These are phyloP conservation scores for Lymantria dispar DNA, from an alignment of 2,888 invertebrate species.

Conservation along the genomic window DNA sequence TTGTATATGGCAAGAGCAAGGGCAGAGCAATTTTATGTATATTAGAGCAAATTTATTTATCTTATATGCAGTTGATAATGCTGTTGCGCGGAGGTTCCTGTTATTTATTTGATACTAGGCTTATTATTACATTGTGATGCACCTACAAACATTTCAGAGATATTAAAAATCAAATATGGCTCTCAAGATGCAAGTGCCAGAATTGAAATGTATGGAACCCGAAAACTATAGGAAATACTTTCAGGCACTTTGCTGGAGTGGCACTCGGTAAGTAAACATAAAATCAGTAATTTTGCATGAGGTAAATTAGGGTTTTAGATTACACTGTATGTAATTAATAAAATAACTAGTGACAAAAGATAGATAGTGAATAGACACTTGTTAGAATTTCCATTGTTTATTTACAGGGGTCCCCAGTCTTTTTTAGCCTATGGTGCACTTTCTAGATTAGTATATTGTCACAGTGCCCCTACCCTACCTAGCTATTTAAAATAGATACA, in stretches of 20 bases:
- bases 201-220: constrained; percentile 71
- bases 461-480: too few species aligned
- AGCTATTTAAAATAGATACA: too few species aligned
- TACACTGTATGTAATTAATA: too few species aligned
- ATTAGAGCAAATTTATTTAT: background rate
- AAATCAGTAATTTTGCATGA: background rate
- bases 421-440: too few species aligned
- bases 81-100: background rate
- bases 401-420: too few species aligned
- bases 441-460: too few species aligned
- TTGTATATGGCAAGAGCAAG: background rate
- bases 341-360: too few species aligned
- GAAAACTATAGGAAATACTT: constrained; percentile 70
- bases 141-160: constrained; percentile 35
- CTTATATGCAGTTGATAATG: background rate
- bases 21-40: background rate
- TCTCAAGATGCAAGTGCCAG: constrained; percentile 55
- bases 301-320: background rate
- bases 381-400: too few species aligned
- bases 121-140: constrained; percentile 14
- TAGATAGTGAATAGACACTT: too few species aligned
- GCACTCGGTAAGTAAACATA: constrained; percentile 49
- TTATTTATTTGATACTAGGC: background rate
- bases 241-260: constrained; percentile 67
- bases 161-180: constrained; percentile 40